Conservation (phyloP, 2,888 invertebrate genomes). For the Chelonus formosanus region DNA sequence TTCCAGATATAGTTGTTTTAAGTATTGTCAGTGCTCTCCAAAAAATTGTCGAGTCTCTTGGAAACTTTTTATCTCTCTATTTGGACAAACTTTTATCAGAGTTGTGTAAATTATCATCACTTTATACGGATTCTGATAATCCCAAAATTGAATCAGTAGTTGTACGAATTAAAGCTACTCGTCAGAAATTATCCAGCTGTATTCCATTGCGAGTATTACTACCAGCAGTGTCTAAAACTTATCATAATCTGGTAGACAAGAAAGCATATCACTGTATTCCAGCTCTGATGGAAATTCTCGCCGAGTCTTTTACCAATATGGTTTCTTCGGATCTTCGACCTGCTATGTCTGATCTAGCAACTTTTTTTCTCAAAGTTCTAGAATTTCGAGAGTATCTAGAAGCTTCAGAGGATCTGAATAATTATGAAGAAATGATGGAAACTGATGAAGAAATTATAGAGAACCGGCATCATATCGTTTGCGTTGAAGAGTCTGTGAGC, state of each 20-base stretch:
- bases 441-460: constrained; percentile 55
- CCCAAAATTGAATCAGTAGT: constrained; percentile 65
- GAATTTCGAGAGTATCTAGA: constrained; percentile 69
- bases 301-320: constrained; percentile 75
- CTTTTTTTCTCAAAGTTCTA: constrained; percentile 78
- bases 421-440: constrained; percentile 44
- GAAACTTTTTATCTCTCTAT: constrained; percentile 87
- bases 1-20: constrained; percentile 72
- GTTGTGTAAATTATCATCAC: constrained; percentile 68
- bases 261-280: constrained; percentile 72
- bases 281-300: constrained; percentile 79
- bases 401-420: too few species aligned
- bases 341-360: constrained; percentile 74
- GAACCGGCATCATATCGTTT: constrained; percentile 60
- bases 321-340: constrained; percentile 73
- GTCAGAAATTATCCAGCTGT: constrained; percentile 73
- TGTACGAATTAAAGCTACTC: constrained; percentile 71
- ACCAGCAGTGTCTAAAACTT: constrained; percentile 76
- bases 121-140: constrained; percentile 56
- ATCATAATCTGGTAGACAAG: constrained; percentile 70
- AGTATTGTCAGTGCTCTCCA: constrained; percentile 82
- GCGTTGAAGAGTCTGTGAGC: constrained; percentile 78
- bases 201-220: constrained; percentile 80
- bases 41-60: constrained; percentile 83
- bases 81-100: constrained; percentile 76